These are phyloP conservation scores for Achatina immaculata DNA, from an alignment of 1,140 invertebrate genomes.

Conservation along the genomic window DNA sequence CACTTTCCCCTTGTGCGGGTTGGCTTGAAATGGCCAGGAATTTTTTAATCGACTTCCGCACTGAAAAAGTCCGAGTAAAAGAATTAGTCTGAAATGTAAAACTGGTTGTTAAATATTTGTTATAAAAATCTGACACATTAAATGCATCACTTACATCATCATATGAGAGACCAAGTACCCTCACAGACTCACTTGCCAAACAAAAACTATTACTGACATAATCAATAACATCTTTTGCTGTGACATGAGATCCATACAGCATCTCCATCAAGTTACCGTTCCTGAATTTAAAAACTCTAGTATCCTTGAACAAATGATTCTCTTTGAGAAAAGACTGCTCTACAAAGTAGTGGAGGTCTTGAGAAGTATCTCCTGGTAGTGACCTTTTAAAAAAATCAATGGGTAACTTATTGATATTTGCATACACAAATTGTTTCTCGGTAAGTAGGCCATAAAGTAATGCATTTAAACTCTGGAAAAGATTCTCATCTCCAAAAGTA, in stretches of 20 bases:
- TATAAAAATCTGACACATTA: background rate
- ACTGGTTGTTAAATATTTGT: slow-evolving; percentile 3
- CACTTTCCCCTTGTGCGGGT: background rate
- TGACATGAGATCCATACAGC: background rate
- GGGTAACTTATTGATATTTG: background rate
- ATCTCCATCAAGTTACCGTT: background rate
- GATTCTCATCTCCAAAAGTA: background rate
- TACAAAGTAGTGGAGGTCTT: background rate
- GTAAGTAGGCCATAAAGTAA: background rate
- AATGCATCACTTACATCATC: background rate
- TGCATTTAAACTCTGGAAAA: slow-evolving; percentile 3
- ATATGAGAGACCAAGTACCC: background rate
- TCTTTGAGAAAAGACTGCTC: background rate
- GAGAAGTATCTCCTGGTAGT: background rate
- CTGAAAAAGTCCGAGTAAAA: background rate
- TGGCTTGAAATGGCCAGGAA: background rate
- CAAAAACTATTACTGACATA: background rate
- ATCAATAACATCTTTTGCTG: background rate
- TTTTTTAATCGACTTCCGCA: background rate
- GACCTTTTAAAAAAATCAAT: background rate
- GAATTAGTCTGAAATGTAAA: background rate
- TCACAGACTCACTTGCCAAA: background rate
- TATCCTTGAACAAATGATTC: background rate
- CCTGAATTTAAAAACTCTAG: background rate
- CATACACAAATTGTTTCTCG: background rate